Evolutionary conservation across 2,888 invertebrate species (phyloP).

Genomic region (Cremastobaeus sp.): DNA sequence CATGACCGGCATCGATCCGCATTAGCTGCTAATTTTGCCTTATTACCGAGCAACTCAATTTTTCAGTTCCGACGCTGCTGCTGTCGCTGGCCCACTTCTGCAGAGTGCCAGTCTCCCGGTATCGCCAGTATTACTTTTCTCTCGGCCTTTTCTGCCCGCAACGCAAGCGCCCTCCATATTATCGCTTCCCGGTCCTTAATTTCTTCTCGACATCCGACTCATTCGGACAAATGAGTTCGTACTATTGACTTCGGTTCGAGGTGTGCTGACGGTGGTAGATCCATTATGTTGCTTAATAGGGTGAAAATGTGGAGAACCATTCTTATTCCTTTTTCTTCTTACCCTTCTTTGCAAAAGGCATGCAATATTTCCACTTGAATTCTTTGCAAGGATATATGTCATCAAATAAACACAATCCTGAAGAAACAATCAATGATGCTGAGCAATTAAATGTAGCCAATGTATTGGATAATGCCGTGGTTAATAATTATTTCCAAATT

Average conservation of each 20-base stretch:
- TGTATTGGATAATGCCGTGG: too few species aligned
- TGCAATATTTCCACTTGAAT: slow-evolving; percentile 29
- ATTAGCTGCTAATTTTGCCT: slow-evolving; percentile 76
- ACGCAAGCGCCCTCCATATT: background rate
- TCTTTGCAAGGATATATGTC: slow-evolving; percentile 1
- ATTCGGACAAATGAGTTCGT: slow-evolving; percentile 47
- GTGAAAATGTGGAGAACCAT: slow-evolving; percentile 38
- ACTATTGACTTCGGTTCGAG: slow-evolving; percentile 38
- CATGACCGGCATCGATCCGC: slow-evolving; percentile 74
- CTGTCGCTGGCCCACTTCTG: slow-evolving; percentile 29
- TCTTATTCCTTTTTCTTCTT: slow-evolving; percentile 14
- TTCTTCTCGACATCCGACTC: slow-evolving; percentile 23
- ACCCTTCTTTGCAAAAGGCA: background rate
- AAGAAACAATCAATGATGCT: background rate
- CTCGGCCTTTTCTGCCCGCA: background rate
- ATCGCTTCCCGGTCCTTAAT: slow-evolving; percentile 16
- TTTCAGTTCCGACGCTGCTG: slow-evolving; percentile 69
- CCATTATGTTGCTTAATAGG: slow-evolving; percentile 44
- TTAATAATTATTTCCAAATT: too few species aligned
- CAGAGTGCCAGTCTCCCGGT: too few species aligned
- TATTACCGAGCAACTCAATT: slow-evolving; percentile 70
- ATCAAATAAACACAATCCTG: slow-evolving; percentile 1
- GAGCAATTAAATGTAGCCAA: background rate
- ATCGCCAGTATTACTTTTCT: slow-evolving; percentile 30
- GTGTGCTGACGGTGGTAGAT: slow-evolving; percentile 35